Percentiles rank a stretch among this genome's conserved stretches.
phyloP scores from a whole-genome alignment of 2,797 vertebrate genomes.

The Lutra lutra region DNA sequence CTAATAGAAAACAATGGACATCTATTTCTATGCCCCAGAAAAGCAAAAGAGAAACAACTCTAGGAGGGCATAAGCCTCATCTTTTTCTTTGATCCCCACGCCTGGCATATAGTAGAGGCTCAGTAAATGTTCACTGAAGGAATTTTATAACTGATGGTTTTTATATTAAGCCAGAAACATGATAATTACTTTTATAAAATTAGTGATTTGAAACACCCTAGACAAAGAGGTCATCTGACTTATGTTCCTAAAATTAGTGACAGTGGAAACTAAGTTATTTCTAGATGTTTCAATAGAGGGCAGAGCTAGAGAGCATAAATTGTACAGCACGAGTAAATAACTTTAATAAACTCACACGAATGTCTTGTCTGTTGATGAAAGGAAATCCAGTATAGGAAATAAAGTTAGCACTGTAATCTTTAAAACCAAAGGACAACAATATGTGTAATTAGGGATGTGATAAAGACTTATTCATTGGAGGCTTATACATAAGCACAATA shows the following conservation, averaged over 20 bases:
- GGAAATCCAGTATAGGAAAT: constrained; percentile 69
- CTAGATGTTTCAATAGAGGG: constrained; percentile 38
- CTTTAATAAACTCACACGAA: constrained; percentile 65
- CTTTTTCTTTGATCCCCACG: constrained; percentile 26
- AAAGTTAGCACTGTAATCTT: constrained; percentile 66
- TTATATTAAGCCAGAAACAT: constrained; percentile 63
- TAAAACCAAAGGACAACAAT: constrained; percentile 67
- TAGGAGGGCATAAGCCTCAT: neutral
- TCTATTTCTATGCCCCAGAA: neutral
- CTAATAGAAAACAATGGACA: neutral
- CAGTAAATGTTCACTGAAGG: constrained; percentile 48
- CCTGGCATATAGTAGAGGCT: constrained; percentile 66
- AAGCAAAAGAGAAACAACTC: constrained; percentile 24
- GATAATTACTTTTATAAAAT: constrained; percentile 62
- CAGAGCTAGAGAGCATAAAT: neutral
- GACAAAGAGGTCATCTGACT: constrained; percentile 45
- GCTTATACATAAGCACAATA: neutral
- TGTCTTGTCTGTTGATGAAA: constrained; percentile 66
- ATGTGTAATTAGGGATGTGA: constrained; percentile 51
- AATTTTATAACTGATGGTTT: constrained; percentile 16
- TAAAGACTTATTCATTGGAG: constrained; percentile 20
- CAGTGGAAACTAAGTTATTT: constrained; percentile 65
- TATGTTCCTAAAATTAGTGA: constrained; percentile 62
- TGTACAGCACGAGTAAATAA: constrained; percentile 45
- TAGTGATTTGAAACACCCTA: constrained; percentile 47